These are phyloP conservation scores for Cotesia congregata DNA, from an alignment of 2,888 invertebrate genomes.

Conservation along the genomic window DNA sequence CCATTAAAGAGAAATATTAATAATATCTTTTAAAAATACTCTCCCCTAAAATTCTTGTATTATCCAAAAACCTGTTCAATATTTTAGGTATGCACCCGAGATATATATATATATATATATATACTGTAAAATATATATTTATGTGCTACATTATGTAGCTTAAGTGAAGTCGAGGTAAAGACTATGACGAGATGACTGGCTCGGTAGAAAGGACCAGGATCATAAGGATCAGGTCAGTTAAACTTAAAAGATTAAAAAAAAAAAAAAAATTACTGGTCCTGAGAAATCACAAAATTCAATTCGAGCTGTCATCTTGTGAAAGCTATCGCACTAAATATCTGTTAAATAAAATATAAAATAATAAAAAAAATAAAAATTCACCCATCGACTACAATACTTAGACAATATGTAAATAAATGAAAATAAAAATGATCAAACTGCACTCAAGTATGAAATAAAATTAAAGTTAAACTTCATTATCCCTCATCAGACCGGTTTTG, in stretches of 20 bases:
- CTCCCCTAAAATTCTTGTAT: constrained; percentile 21
- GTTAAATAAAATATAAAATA: background rate
- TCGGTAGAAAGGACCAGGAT: constrained; percentile 15
- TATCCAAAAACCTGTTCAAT: constrained; percentile 45
- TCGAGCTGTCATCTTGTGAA: constrained; percentile 12
- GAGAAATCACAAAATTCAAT: constrained; percentile 7
- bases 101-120: constrained; percentile 43
- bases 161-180: constrained; percentile 8
- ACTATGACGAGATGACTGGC: constrained; percentile 22
- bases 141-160: background rate
- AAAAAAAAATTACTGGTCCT: background rate
- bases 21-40: constrained; percentile 15
- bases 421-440: background rate
- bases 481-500: constrained; percentile 22
- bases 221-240: constrained; percentile 24
- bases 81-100: constrained; percentile 45
- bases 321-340: constrained; percentile 10
- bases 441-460: constrained; percentile 11
- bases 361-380: constrained; percentile 1
- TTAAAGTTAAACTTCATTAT: constrained; percentile 15
- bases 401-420: background rate
- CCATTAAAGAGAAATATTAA: background rate
- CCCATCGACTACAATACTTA: background rate
- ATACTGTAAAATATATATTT: background rate
- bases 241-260: constrained; percentile 4